Evolutionary conservation across 2,113 vertebrate species (phyloP).

Genomic region (Apeltes quadracus): DNA sequence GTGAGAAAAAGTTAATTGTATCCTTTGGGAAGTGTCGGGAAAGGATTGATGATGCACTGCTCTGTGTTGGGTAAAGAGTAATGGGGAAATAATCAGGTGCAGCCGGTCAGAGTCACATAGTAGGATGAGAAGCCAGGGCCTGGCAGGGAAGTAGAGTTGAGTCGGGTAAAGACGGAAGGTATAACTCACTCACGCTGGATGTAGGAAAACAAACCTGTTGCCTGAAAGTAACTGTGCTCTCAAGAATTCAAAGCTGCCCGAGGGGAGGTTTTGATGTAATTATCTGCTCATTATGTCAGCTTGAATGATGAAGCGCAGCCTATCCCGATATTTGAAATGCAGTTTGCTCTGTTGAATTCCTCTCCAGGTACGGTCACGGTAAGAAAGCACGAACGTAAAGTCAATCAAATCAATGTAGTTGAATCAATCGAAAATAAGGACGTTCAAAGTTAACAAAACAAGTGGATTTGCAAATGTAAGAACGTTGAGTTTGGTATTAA

Average conservation of each 20-base stretch:
- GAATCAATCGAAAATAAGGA: not conserved
- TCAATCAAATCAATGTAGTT: not conserved
- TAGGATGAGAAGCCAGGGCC: slow-evolving; percentile 1
- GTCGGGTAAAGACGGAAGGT: not conserved
- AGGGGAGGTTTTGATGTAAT: slow-evolving; percentile 27
- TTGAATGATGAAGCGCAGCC: slow-evolving; percentile 14
- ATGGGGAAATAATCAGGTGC: slow-evolving; percentile 44
- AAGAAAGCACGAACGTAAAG: not conserved
- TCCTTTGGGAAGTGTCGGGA: slow-evolving; percentile 46
- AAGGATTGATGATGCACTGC: slow-evolving; percentile 44
- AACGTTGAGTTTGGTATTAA: not conserved
- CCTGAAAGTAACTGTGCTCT: slow-evolving; percentile 7
- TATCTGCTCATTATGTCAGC: slow-evolving; percentile 27
- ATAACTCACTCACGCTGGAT: slow-evolving; percentile 29
- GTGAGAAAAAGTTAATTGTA: slow-evolving; percentile 49
- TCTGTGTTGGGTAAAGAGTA: slow-evolving; percentile 26
- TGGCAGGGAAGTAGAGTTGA: not conserved
- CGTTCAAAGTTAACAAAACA: not conserved
- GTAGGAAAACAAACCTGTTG: slow-evolving; percentile 7
- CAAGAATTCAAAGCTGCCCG: slow-evolving; percentile 24
- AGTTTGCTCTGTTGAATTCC: not conserved
- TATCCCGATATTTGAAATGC: not conserved
- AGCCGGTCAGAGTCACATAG: slow-evolving; percentile 15
- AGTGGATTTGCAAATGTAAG: not conserved
- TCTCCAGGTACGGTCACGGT: not conserved